These are phyloP conservation scores for Benthosema pterotum DNA, from an alignment of 2,797 vertebrate genomes.

Conservation along the genomic window DNA sequence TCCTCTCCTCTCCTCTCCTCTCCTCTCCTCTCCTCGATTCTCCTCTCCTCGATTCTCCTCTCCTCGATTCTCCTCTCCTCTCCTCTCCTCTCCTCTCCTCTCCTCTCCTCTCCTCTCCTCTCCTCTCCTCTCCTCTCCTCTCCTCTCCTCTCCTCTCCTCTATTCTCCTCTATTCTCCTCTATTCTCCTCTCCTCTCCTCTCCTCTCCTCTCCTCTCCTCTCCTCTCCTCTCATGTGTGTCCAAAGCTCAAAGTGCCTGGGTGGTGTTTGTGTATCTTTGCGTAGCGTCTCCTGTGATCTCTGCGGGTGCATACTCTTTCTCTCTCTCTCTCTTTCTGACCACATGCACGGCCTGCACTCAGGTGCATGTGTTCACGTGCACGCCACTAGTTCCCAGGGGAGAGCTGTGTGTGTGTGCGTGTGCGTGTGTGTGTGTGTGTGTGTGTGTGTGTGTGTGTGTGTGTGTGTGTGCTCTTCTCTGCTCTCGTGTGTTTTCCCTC, in stretches of 20 bases:
- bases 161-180: no score
- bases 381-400: no score
- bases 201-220: background rate
- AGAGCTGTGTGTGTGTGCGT: background rate
- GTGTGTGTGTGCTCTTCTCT: no score
- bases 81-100: background rate
- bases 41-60: background rate
- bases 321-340: no score
- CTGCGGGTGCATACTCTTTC: no score
- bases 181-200: no score
- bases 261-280: conserved; percentile 29
- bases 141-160: conserved; percentile 6
- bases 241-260: conserved; percentile 33
- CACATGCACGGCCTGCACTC: background rate
- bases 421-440: no score
- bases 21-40: background rate
- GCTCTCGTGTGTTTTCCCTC: no score
- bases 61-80: conserved; percentile 4
- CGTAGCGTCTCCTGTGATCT: conserved; percentile 16
- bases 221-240: conserved; percentile 49
- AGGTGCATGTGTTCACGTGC: no score
- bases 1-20: background rate
- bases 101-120: background rate
- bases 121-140: background rate
- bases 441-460: no score